Conservation (phyloP, 2,888 invertebrate species). For the Osmoderma eremita region DNA sequence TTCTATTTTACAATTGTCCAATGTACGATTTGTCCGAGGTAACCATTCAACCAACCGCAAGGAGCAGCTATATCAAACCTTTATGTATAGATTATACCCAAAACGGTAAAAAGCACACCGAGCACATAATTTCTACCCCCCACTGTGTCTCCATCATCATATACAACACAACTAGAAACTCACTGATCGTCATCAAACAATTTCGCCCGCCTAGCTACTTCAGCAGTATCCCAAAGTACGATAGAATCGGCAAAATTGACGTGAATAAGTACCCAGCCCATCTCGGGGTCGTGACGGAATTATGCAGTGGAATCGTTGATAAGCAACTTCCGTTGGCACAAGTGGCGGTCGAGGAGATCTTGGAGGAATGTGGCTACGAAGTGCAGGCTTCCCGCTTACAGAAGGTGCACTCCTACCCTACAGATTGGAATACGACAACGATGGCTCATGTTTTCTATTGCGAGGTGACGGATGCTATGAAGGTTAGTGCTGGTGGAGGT, state of each 20-base stretch:
- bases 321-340: conserved; percentile 76
- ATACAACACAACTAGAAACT: conserved; percentile 79
- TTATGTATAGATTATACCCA: conserved; percentile 78
- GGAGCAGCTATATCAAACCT: conserved; percentile 73
- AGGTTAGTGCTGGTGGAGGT: conserved; percentile 80
- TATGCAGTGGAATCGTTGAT: conserved; percentile 94
- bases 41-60: conserved; percentile 59
- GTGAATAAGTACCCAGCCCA: conserved; percentile 73
- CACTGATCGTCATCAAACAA: conserved; percentile 88
- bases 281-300: conserved; percentile 82
- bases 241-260: conserved; percentile 68
- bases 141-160: conserved; percentile 88
- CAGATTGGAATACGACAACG: conserved; percentile 82
- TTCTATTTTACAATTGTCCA: background rate
- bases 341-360: conserved; percentile 84
- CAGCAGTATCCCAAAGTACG: conserved; percentile 70
- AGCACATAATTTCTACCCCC: conserved; percentile 87
- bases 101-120: conserved; percentile 78
- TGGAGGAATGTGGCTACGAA: conserved; percentile 93
- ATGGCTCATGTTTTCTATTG: conserved; percentile 87
- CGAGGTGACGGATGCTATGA: conserved; percentile 88
- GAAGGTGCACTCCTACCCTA: conserved; percentile 77
- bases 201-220: conserved; percentile 91
- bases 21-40: conserved; percentile 63
- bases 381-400: conserved; percentile 73